Evolutionary conservation across 2,113 vertebrate species (phyloP), one percentile per base, ranked within the genome.

Genomic region (Potamarius usumacintae): DNA sequence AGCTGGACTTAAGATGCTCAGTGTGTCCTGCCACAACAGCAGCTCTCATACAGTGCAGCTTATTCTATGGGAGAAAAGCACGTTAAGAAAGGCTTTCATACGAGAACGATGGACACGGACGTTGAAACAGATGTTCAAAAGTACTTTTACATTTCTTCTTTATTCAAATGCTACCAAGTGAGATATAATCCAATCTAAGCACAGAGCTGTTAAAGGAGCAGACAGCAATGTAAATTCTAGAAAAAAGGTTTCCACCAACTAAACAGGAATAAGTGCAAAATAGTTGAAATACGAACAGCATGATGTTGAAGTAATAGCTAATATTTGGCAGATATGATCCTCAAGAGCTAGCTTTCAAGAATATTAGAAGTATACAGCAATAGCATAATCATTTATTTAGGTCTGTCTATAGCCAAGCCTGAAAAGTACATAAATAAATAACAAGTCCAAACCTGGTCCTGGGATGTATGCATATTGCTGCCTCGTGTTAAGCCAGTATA

Each of bases 1-100:
- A 95, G 94, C 92, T 90, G 90, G 89, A 93, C 91, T 93, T 93
- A 88, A 91, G 90, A 92, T 92, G 89, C 92, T 88, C 88, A 69
- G 69, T 83, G 81, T 88, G 85, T 88, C 67, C n/a, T 77, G 69
- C 82, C 79, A 89, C 72, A 82, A 57, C 63, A 30, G 79, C 85
- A 78, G 67, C 85, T 76, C 53, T 80, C 57, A 34, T 74, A 82
- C 53, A 71, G 67, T 14, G 30, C 30, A 34, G 63, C 82, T 71
- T 25, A 63, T 79, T 76, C 77, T 22, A 67, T 74, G 58, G 42
- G 67, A 52, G 57, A 22, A 62, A 58, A 57, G 83, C 20, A 74
- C 83, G 52, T 72, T 27, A 42, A 55, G 65, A 72, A 57, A 57
- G 53, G 18, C 42, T 84, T 72, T 72, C 52, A 84, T 42, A 82